Evolutionary conservation across 2,113 vertebrate species (phyloP), one percentile per base, ranked within the genome.

Genomic region (Corythaeola cristata): DNA sequence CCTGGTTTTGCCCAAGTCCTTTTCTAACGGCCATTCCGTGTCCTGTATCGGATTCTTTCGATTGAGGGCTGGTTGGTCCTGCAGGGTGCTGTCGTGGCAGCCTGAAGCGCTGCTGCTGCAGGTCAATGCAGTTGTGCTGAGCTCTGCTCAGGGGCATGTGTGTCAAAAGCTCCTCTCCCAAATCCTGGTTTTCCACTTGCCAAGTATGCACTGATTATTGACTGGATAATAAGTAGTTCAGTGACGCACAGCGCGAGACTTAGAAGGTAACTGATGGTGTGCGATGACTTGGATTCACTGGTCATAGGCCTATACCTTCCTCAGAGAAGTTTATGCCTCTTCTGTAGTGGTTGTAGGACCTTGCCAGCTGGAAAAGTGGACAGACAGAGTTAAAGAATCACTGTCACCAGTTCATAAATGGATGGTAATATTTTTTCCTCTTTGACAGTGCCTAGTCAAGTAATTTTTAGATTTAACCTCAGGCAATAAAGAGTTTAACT

Each of bases 1-100:
- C 8, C 23, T 18, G 26, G 10, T 30, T 74, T 63, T 4, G 6
- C 11, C 0, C 6, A 58, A 53, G 19, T 23, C 30, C 8, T 52
- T 55, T 71, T 14, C 56, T n/a, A 37, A 22, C 3, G 8, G 67
- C n/a, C 1, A 0, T n/a, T 44, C 15, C 4, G 1, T 30, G 14
- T 55, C 22, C 17, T 20, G 30, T 15, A 5, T 12, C 0, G 0
- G 22, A 26, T 1, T 2, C 10, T 15, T 63, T 21, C 0, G 1
- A 8, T 1, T 44, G 49, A 27, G 37, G 33, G 24, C 32, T 4
- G 0, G n/a, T 12, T 1, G 1, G 45, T 66, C 8, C 50, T 14
- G 12, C 6, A 0, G 1, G 9, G 19, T 16, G 15, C n/a, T 33
- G 18, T 17, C 0, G 1, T 6, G 30, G 19, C 66, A 92, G 35